Evolutionary conservation across 1,140 invertebrate species (phyloP).

Genomic region (Cryptotermes secundus): DNA sequence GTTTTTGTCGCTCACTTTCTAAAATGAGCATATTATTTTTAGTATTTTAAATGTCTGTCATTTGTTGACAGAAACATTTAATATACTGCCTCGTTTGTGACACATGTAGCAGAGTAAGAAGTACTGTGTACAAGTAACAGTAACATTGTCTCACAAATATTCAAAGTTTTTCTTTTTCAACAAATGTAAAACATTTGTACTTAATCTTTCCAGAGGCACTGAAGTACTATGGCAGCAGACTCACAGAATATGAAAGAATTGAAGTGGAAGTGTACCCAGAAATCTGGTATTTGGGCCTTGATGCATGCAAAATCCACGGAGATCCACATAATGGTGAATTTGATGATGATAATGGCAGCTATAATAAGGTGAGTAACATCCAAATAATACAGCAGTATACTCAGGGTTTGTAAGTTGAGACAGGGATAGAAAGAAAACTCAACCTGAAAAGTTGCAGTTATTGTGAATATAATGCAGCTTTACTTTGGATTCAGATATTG

Average conservation of each 20-base stretch:
- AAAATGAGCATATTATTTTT: too few relatives aligned
- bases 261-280: slow-evolving; percentile 86
- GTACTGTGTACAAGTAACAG: too few relatives aligned
- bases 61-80: too few relatives aligned
- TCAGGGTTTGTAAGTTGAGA: background rate
- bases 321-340: slow-evolving; percentile 81
- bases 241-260: slow-evolving; percentile 82
- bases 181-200: too few relatives aligned
- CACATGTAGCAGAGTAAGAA: too few relatives aligned
- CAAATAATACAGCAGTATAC: background rate
- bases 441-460: too few relatives aligned
- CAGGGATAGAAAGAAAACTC: too few relatives aligned
- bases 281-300: slow-evolving; percentile 85
- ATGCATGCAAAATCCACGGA: slow-evolving; percentile 80
- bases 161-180: too few relatives aligned
- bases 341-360: slow-evolving; percentile 90
- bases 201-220: slow-evolving; percentile 66
- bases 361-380: slow-evolving; percentile 72
- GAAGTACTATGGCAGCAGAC: slow-evolving; percentile 72
- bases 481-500: background rate
- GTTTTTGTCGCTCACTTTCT: too few relatives aligned
- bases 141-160: too few relatives aligned
- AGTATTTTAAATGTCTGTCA: too few relatives aligned
- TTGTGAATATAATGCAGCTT: background rate
- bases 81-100: too few relatives aligned